Evolutionary conservation across 1,140 invertebrate genomes (phyloP).

Genomic region (Drosophila lowei): DNA sequence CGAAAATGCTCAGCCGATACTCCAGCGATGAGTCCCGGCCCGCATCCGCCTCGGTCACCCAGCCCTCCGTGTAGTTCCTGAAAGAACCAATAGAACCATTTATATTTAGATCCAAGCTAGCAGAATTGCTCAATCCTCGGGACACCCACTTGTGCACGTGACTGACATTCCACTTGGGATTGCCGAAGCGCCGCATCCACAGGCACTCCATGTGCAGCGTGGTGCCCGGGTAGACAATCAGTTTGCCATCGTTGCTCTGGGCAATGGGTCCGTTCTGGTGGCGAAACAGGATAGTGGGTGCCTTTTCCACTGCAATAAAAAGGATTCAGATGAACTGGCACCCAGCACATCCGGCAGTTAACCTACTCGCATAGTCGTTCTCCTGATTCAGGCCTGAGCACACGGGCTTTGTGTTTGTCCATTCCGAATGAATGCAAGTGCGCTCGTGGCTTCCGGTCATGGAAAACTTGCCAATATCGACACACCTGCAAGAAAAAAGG

Average conservation of each 20-base stretch:
- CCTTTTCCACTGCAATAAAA: conserved; percentile 88
- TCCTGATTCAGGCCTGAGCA: conserved; percentile 93
- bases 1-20: conserved; percentile 91
- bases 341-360: too few species aligned
- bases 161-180: conserved; percentile 92
- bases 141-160: conserved; percentile 86
- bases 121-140: neutral
- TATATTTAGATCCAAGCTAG: neutral
- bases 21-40: conserved; percentile 90
- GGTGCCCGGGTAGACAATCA: conserved; percentile 93
- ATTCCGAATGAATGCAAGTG: conserved; percentile 89
- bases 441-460: conserved; percentile 86
- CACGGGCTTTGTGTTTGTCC: conserved; percentile 90
- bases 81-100: neutral
- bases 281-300: conserved; percentile 92
- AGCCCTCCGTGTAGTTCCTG: conserved; percentile 91
- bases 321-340: neutral
- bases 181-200: conserved; percentile 92
- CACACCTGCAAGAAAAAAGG: conserved; percentile 85
- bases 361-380: conserved; percentile 91
- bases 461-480: conserved; percentile 91
- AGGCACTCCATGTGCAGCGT: conserved; percentile 94
- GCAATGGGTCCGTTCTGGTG: conserved; percentile 92
- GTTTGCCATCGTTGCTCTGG: conserved; percentile 92
- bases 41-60: conserved; percentile 91